Conservation (phyloP, 2,797 vertebrate species). For the Falco berigora region DNA sequence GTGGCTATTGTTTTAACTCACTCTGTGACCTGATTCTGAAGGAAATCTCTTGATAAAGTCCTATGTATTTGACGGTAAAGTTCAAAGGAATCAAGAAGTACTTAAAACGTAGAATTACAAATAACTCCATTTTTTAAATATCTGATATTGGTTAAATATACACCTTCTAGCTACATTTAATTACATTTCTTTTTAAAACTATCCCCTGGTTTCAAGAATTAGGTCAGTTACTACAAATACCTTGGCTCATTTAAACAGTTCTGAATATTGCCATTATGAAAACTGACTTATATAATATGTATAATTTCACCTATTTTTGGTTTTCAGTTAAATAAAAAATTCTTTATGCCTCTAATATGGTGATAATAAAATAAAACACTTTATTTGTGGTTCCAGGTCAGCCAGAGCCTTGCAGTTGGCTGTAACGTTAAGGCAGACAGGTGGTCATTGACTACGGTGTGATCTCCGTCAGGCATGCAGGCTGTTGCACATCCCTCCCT, state of each 20-base stretch:
- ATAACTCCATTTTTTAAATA: background rate
- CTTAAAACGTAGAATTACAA: background rate
- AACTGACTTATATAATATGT: background rate
- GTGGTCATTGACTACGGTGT: background rate
- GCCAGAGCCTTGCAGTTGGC: background rate
- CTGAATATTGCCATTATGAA: background rate
- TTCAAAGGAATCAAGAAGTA: background rate
- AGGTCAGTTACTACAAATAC: conserved; percentile 11
- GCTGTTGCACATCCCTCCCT: background rate
- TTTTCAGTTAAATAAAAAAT: background rate
- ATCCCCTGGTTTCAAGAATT: background rate
- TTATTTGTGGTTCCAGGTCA: background rate
- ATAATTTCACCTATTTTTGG: background rate
- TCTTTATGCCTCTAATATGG: background rate
- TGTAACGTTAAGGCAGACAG: background rate
- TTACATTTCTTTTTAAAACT: background rate
- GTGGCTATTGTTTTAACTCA: background rate
- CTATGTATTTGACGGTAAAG: background rate
- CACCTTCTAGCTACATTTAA: background rate
- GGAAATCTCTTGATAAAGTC: background rate
- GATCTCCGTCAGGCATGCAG: background rate
- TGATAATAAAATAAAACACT: background rate
- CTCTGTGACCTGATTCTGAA: background rate
- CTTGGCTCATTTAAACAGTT: background rate
- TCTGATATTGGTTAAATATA: background rate